Evolutionary conservation across 2,888 invertebrate genomes (phyloP).

Genomic region (Chrysodeixis includens): DNA sequence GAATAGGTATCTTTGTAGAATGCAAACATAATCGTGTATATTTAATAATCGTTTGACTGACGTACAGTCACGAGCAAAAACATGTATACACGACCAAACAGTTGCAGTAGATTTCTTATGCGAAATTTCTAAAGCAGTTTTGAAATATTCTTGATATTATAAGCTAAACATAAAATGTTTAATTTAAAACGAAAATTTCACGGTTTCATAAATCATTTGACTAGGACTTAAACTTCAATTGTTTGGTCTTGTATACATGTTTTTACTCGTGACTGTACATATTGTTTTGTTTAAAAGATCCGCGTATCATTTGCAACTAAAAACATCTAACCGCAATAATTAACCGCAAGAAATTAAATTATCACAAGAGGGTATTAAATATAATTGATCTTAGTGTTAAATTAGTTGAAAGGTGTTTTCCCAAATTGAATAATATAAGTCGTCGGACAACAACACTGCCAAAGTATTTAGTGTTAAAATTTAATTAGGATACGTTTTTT

Average conservation of each 20-base stretch:
- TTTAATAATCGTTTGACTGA: background rate
- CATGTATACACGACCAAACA: no score
- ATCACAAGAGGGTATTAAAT: background rate
- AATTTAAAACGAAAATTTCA: no score
- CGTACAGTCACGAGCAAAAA: no score
- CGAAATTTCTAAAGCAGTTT: no score
- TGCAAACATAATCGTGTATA: constrained; percentile 13
- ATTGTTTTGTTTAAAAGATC: background rate
- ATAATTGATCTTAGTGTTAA: background rate
- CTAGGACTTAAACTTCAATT: no score
- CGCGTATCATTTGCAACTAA: background rate
- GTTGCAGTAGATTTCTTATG: no score
- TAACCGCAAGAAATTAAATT: background rate
- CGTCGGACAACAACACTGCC: background rate
- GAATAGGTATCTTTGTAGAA: background rate
- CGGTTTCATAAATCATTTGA: no score
- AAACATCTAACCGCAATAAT: background rate
- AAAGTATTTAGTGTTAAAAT: background rate
- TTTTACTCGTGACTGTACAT: no score
- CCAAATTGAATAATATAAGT: background rate
- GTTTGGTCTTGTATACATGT: no score
- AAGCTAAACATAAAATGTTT: no score
- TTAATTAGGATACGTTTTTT: background rate
- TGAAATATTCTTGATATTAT: no score
- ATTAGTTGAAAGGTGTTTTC: background rate